phyloP scores from a whole-genome alignment of 2,797 vertebrate species.

The Mormyrus proboscirostris region DNA sequence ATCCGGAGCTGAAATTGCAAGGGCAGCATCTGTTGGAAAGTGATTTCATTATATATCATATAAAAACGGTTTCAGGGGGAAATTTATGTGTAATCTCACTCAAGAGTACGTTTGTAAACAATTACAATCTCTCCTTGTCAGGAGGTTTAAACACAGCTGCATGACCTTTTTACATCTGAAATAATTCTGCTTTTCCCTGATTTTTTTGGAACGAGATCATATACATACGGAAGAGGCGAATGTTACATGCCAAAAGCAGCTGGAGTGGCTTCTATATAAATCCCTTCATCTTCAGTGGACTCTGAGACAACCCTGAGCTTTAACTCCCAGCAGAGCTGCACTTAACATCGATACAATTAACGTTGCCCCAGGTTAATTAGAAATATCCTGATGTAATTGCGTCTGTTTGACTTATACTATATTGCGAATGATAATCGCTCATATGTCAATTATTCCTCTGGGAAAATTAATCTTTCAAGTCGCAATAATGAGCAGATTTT shows the following conservation, averaged over 20 bases:
- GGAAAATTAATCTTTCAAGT: neutral
- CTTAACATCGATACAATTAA: slow-evolving; percentile 27
- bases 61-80: slow-evolving; percentile 23
- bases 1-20: slow-evolving; percentile 6
- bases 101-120: slow-evolving; percentile 18
- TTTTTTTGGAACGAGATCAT: slow-evolving; percentile 55
- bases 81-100: slow-evolving; percentile 16
- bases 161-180: slow-evolving; percentile 56
- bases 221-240: slow-evolving; percentile 50
- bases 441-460: slow-evolving; percentile 36
- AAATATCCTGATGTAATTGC: slow-evolving; percentile 39
- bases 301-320: neutral
- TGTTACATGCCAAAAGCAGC: slow-evolving; percentile 22
- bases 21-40: slow-evolving; percentile 27
- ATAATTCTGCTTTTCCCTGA: slow-evolving; percentile 62
- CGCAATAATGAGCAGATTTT: neutral
- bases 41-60: slow-evolving; percentile 20
- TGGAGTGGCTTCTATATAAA: slow-evolving; percentile 25
- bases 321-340: neutral
- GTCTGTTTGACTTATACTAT: slow-evolving; percentile 32
- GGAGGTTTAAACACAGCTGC: slow-evolving; percentile 50
- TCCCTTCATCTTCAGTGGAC: slow-evolving; percentile 19
- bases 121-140: slow-evolving; percentile 18
- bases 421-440: slow-evolving; percentile 37
- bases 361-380: slow-evolving; percentile 36